These are phyloP conservation scores for Pelochelys cantorii DNA, from an alignment of 2,797 vertebrate genomes.

Conservation along the genomic window DNA sequence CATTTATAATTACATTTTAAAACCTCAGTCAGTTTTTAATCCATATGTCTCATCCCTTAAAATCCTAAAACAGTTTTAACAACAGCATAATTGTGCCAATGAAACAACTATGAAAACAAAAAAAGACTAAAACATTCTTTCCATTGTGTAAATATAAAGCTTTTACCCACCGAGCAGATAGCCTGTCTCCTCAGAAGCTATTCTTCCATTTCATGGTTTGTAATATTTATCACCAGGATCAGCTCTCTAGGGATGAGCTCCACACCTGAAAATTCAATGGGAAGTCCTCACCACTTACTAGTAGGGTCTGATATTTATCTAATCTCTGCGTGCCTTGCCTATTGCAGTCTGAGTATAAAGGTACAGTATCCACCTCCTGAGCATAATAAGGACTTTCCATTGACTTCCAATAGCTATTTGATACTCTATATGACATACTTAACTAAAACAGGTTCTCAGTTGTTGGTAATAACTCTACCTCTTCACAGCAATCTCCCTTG, in stretches of 20 bases:
- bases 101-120: not conserved
- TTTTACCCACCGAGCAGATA: not conserved
- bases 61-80: not conserved
- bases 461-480: not conserved
- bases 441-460: not conserved
- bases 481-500: not conserved
- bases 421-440: not conserved
- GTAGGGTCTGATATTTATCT: not conserved
- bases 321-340: not conserved
- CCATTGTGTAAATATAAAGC: accelerated
- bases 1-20: not conserved
- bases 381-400: not conserved
- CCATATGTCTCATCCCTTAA: accelerated
- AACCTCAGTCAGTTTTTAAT: not conserved
- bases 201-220: not conserved
- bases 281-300: not conserved
- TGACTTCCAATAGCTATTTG: not conserved
- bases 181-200: not conserved
- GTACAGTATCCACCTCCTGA: not conserved
- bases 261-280: not conserved
- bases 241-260: not conserved
- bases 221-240: not conserved
- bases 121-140: not conserved
- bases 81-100: not conserved
- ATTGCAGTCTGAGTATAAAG: not conserved